Base-by-base conservation (phyloP, 2,113 vertebrate species). In the Podilymbus podiceps region DNA sequence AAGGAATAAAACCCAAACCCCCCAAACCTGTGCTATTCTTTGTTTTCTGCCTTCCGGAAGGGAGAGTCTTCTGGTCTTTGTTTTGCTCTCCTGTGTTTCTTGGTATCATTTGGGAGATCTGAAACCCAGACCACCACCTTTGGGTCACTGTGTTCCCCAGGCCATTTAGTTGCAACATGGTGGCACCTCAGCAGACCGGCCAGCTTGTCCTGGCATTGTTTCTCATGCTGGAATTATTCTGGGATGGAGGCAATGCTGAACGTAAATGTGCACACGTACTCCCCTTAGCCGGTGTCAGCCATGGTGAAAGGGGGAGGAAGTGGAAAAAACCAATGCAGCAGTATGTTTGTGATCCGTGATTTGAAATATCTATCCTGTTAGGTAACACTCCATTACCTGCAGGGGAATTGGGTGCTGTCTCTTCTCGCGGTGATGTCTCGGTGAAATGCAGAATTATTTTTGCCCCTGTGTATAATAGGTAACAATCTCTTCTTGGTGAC, bases 111-210 rank as follows among this genome's bases (percentile, higher is more conserved):
- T 74, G 56, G n/a, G 47, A 55, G 59, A 80, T 16, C 69, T 89
- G 47, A 59, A 73, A 4, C 21, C 1, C 2, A 27, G 69, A 21
- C 33, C 52, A 16, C 16, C 33, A 9, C 13, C 35, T 44, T n/a
- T 44, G 74, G 42, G 16, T 88, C 7, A 0, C 91, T 10, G 1
- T 0, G 2, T 63, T 18, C 12, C 16, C 47, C 1, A 3, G 30
- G 15, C 10, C 28, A 3, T 56, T 91, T 1, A 2, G 33, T 2
- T 1, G 6, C 11, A n/a, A 23, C 1, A 0, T 9, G 53, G 59
- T 17, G 13, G 80, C 58, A 84, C 53, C 58, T 86, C 75, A 20
- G 33, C 79, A 79, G 47, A 33, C 10, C 67, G 35, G 31, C n/a
- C 2, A 5, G 30, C 46, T 33, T 60, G 46, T 66, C 23, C 40